Base-by-base conservation (phyloP, 1,140 invertebrate species). In the Eulimnadia texana region DNA sequence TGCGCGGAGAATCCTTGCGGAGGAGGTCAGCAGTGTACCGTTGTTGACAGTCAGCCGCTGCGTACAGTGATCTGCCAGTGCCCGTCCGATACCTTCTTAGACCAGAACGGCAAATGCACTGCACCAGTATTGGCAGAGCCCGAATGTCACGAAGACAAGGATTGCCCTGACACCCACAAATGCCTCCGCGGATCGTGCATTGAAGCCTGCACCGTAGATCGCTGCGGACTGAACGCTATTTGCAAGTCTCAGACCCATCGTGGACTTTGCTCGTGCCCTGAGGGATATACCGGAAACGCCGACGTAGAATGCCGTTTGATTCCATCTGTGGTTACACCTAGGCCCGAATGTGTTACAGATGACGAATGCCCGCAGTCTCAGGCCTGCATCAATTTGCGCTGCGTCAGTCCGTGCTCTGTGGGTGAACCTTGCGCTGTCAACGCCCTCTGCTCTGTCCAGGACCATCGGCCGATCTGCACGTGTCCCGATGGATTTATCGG, bases 171-270 rank as follows among this genome's bases (percentile, higher is more conserved):
- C 2, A 78, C 80, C 53, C 73, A 85, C 63, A 82, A 86, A 25
- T 93, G 90, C 72, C 89, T 86, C 71, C 83, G 84, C 61, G 78
- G 89, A n/a, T 83, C 85, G 67, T 93, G 90, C 69, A 71, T 85
- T 3, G 83, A 88, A 61, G 86, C 86, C 16, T 93, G 90, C 68
- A 77, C 79, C 50, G 74, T 84, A 13, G 81, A 86, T 59, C 74
- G 79, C 2, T 95, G 90, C 68, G 90, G 90, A 53, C 73, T 84
- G 1, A 93, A 92, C 68, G 89, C 91, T 3, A 79, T 88, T 64
- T 94, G 91, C 66, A 82, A 78, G 68, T 81, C 87, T 2, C 70
- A 78, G 6, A 80, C 82, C 64, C 89, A 93, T 69, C 79, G 80
- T 61, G 83, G 83, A 1, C 77, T 83, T 16, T 94, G 90, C 68